Conservation (phyloP, 2,797 vertebrate species). For the Notolepis coatsorum region DNA sequence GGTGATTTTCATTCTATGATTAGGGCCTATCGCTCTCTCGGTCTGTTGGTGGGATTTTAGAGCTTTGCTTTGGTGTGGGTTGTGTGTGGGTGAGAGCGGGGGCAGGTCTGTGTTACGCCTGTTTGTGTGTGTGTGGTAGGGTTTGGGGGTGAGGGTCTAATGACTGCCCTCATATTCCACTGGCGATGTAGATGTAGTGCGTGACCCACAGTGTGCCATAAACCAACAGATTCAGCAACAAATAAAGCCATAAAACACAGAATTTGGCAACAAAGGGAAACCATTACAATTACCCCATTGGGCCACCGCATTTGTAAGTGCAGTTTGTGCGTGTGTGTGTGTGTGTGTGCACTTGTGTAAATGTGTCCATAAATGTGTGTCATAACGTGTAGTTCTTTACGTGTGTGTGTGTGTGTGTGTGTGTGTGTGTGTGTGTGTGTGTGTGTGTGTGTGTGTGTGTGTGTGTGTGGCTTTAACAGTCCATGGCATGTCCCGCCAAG, state of each 20-base stretch:
- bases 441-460: conserved; percentile 5
- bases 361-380: not conserved
- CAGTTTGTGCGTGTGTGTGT: conserved; percentile 19
- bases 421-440: conserved; percentile 18
- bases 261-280: conserved; percentile 61
- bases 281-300: conserved; percentile 54
- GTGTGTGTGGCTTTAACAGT: conserved; percentile 43
- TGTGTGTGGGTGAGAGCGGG: conserved; percentile 12
- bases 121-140: conserved; percentile 12
- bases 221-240: conserved; percentile 64
- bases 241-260: conserved; percentile 68
- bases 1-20: conserved; percentile 51
- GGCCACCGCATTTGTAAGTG: too few species aligned
- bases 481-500: conserved; percentile 44
- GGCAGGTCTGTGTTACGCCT: not conserved
- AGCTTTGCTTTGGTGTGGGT: conserved; percentile 67
- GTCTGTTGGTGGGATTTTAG: conserved; percentile 61
- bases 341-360: conserved; percentile 2
- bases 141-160: conserved; percentile 42
- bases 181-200: conserved; percentile 55
- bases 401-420: conserved; percentile 11
- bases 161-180: conserved; percentile 36
- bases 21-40: conserved; percentile 35
- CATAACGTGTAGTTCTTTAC: not conserved
- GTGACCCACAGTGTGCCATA: conserved; percentile 56